Evolutionary conservation across 2,113 vertebrate genomes (phyloP).

Genomic region (Callopanchax toddi): DNA sequence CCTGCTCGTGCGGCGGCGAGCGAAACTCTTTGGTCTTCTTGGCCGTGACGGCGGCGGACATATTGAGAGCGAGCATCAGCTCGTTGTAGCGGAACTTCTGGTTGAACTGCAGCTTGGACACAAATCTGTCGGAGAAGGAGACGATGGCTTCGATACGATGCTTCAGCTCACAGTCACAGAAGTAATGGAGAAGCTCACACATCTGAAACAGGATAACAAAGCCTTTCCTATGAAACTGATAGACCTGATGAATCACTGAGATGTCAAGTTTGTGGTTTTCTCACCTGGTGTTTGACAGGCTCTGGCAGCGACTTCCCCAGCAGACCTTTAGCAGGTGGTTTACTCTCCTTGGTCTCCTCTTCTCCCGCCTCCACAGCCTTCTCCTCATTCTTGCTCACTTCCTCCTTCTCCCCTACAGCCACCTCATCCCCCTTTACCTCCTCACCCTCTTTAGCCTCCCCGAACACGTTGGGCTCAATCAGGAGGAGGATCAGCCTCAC

Average conservation of each 20-base stretch:
- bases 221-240: no score
- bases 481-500: constrained; percentile 90
- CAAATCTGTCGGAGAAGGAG: constrained; percentile 92
- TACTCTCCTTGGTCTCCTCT: constrained; percentile 86
- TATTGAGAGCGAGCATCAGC: constrained; percentile 95
- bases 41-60: constrained; percentile 96
- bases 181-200: constrained; percentile 96
- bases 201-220: constrained; percentile 88
- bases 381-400: constrained; percentile 79
- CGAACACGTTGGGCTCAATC: constrained; percentile 91
- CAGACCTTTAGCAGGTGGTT: constrained; percentile 84
- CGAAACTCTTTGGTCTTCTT: constrained; percentile 97
- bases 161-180: constrained; percentile 96
- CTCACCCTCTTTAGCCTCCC: constrained; percentile 81
- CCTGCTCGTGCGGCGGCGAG: constrained; percentile 96
- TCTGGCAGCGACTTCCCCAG: constrained; percentile 93
- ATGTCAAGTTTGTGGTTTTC: neutral
- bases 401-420: constrained; percentile 81
- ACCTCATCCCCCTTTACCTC: constrained; percentile 66
- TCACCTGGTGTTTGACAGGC: constrained; percentile 95
- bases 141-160: constrained; percentile 96
- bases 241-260: no score
- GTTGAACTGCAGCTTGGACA: constrained; percentile 94
- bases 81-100: constrained; percentile 97
- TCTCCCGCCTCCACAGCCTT: constrained; percentile 88